Evolutionary conservation across 2,113 vertebrate species (phyloP), one percentile per base, ranked within the genome.

Genomic region (Passer montanus): DNA sequence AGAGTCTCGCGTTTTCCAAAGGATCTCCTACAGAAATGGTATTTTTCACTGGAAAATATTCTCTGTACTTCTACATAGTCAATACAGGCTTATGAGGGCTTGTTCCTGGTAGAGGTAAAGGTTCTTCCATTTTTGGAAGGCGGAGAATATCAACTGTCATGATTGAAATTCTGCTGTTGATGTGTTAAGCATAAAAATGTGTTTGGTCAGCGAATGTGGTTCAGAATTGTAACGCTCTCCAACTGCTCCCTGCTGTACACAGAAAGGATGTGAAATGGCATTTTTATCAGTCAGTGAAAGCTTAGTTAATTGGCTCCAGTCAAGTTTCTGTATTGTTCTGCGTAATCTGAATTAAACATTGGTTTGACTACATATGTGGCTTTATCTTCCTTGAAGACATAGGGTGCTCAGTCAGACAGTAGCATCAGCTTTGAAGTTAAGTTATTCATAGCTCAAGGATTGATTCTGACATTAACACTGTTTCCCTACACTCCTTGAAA

Each of bases 321-420:
- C 89, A 87, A 96, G 77, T 90, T 90, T 60, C 88, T 82, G 88
- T 93, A 84, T 95, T 96, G 92, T 95, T 96, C 79, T 94, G 59
- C 1, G 6, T 96, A 96, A 94, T 93, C 95, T 96, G 94, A 96
- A 96, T 96, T 96, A 97, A 97, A 96, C 95, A 96, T 96, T 96
- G 96, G 95, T 83, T 94, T 96, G 84, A 94, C 95, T 95, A 58
- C 74, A 24, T 72, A 43, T 41, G 90, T 95, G 94, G 90, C 89
- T 97, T 97, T 94, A 94, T 96, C 88, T 96, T 96, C 88, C 95
- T 96, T 49, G 92, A 96, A 96, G 93, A 96, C 90, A 82, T 35
- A 44, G 94, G 90, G 79, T 87, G 94, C 83, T 96, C 95, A 91
- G 85, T 92, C 85, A 97, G 94, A 85, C 91, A 67, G 94, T 62